Percentiles rank a stretch among this genome's conserved stretches.
phyloP scores from a whole-genome alignment of 2,113 vertebrate genomes.

The Urocynchramus pylzowi region DNA sequence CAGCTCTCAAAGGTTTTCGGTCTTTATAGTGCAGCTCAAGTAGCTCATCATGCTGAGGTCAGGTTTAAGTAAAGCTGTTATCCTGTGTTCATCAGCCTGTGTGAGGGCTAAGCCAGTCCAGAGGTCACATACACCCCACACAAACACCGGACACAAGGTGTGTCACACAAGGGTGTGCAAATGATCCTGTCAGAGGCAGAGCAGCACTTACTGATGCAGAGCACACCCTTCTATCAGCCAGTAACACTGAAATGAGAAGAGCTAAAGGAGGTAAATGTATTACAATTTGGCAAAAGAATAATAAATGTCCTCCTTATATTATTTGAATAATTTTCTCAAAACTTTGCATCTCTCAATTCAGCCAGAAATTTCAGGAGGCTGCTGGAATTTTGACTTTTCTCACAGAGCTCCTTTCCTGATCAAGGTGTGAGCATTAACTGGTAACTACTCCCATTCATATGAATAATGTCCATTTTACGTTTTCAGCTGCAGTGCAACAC shows the following conservation, averaged over 20 bases:
- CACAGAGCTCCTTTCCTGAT: background rate
- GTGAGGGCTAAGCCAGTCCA: background rate
- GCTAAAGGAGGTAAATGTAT: background rate
- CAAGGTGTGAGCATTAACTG: background rate
- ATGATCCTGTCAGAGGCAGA: background rate
- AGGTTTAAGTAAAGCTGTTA: background rate
- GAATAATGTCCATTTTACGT: background rate
- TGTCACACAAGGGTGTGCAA: no score
- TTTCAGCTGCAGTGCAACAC: background rate
- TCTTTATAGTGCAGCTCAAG: background rate
- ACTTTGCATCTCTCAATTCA: background rate
- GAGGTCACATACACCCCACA: background rate
- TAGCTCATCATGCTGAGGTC: background rate
- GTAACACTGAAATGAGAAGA: background rate
- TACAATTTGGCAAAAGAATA: background rate
- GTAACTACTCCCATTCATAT: background rate
- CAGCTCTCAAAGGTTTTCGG: background rate
- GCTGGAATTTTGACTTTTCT: background rate
- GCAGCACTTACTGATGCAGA: background rate
- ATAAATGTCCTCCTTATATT: background rate
- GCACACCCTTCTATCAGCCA: background rate
- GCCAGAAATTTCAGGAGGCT: background rate
- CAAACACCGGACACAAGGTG: background rate
- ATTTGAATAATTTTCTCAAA: background rate
- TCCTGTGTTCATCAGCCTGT: background rate